Conservation (phyloP, 2,888 invertebrate genomes). For the Diloba caeruleocephala region DNA sequence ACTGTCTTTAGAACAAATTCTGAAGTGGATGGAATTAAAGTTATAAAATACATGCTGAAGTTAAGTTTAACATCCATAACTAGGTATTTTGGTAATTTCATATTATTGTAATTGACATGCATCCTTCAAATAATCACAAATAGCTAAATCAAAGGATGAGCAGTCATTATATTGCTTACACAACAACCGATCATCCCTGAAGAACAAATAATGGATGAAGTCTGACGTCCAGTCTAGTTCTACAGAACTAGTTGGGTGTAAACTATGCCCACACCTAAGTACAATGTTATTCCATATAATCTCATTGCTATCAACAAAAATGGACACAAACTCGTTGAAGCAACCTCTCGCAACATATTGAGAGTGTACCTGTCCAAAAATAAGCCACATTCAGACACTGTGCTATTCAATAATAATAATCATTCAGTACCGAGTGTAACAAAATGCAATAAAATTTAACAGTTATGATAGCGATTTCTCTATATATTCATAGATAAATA, state of each 20-base stretch:
- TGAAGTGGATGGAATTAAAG: conserved; percentile 67
- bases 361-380: conserved; percentile 61
- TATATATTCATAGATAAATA: conserved; percentile 88
- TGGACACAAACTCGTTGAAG: conserved; percentile 63
- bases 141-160: conserved; percentile 42
- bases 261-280: conserved; percentile 71
- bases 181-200: conserved; percentile 63
- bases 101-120: conserved; percentile 78
- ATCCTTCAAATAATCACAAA: conserved; percentile 57
- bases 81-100: conserved; percentile 50
- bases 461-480: conserved; percentile 88
- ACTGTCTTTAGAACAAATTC: conserved; percentile 67
- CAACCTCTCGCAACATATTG: conserved; percentile 59
- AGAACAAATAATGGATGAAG: conserved; percentile 63
- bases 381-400: conserved; percentile 58
- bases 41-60: conserved; percentile 55
- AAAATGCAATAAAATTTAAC: conserved; percentile 88
- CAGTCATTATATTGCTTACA: conserved; percentile 75
- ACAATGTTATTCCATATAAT: conserved; percentile 70
- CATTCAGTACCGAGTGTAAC: conserved; percentile 79
- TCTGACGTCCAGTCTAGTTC: conserved; percentile 60
- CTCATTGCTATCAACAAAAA: conserved; percentile 67
- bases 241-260: conserved; percentile 63
- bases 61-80: conserved; percentile 49
- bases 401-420: conserved; percentile 67